phyloP scores from a whole-genome alignment of 2,113 vertebrate species.

The Hippocampus mohnikei region DNA sequence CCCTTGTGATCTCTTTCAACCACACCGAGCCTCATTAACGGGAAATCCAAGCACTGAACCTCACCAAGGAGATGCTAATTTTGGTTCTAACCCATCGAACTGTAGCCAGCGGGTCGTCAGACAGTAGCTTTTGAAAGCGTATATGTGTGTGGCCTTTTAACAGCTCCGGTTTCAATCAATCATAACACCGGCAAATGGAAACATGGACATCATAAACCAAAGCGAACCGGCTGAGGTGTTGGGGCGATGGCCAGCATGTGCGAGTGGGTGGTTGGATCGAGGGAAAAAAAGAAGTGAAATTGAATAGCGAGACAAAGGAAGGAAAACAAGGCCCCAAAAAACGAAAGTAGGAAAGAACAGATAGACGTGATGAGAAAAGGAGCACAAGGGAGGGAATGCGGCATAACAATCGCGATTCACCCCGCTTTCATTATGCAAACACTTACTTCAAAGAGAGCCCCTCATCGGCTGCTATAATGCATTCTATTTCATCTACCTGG shows the following conservation, averaged over 20 bases:
- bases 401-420: conserved; percentile 63
- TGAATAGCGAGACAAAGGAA: conserved; percentile 29
- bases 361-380: conserved; percentile 26
- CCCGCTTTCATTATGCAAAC: conserved; percentile 67
- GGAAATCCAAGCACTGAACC: conserved; percentile 61
- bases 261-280: conserved; percentile 6
- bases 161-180: conserved; percentile 64
- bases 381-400: conserved; percentile 49
- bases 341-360: conserved; percentile 18
- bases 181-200: conserved; percentile 51
- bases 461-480: conserved; percentile 61
- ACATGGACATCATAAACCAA: conserved; percentile 58
- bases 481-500: conserved; percentile 71
- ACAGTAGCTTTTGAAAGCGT: conserved; percentile 22
- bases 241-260: conserved; percentile 25
- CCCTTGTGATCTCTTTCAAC: conserved; percentile 52
- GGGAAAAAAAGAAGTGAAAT: conserved; percentile 4
- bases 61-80: conserved; percentile 64
- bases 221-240: conserved; percentile 54
- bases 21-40: conserved; percentile 63
- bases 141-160: conserved; percentile 63
- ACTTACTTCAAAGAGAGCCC: conserved; percentile 66
- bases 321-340: conserved; percentile 20
- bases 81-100: conserved; percentile 58
- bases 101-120: conserved; percentile 41